phyloP scores from a whole-genome alignment of 2,888 invertebrate species.

The Adelognathus sp. region DNA sequence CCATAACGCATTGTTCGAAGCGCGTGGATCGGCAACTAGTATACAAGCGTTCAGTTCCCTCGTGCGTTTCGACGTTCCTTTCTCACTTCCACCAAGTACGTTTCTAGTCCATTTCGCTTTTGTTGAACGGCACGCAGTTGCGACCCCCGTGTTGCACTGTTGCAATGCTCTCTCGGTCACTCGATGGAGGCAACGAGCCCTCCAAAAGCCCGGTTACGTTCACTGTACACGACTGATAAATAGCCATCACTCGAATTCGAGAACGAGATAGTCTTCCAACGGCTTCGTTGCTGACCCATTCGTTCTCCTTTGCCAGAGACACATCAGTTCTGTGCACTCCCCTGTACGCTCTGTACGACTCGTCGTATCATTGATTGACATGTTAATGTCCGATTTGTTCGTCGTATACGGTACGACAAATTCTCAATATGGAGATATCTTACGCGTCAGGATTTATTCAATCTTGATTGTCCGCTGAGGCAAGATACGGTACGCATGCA shows the following conservation, averaged over 20 bases:
- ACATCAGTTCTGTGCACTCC: not conserved
- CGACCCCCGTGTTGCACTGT: not conserved
- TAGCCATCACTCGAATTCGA: constrained; percentile 59
- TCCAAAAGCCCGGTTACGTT: constrained; percentile 47
- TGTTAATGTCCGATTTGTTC: too few species aligned
- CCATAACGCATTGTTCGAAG: constrained; percentile 73
- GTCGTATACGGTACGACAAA: too few species aligned
- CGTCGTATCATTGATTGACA: constrained; percentile 9
- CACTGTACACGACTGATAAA: constrained; percentile 53
- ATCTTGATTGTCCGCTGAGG: too few species aligned
- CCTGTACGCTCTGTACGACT: not conserved
- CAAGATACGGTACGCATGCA: too few species aligned
- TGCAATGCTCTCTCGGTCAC: constrained; percentile 28
- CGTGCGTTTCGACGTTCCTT: constrained; percentile 38
- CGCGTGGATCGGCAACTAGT: constrained; percentile 57
- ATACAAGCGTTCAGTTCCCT: constrained; percentile 45
- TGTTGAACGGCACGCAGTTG: not conserved
- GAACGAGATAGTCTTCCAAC: constrained; percentile 18
- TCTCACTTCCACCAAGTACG: constrained; percentile 37
- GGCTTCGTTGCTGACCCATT: constrained; percentile 9
- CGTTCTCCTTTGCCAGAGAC: not conserved
- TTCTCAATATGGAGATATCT: too few species aligned
- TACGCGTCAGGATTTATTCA: too few species aligned
- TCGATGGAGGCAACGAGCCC: not conserved
- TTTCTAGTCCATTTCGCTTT: constrained; percentile 52